A percentile compares a stretch with the other conserved stretches of the same genome.
These are phyloP conservation scores for Helicoverpa assulta DNA, from an alignment of 2,888 invertebrate species.

Conservation along the genomic window DNA sequence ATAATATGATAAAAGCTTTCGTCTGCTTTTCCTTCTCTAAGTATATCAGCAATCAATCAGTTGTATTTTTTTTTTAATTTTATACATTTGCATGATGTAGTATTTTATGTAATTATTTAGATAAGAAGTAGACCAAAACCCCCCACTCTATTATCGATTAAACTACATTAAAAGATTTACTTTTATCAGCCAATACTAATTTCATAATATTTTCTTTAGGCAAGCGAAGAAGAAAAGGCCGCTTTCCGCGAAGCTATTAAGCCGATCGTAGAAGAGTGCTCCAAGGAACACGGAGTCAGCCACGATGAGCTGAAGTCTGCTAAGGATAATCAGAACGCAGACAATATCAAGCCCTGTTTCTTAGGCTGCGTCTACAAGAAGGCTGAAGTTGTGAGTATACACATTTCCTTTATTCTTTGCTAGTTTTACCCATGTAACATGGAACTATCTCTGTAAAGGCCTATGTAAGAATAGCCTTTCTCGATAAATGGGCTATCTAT, in stretches of 20 bases:
- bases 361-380: slow-evolving; percentile 55
- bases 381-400: slow-evolving; percentile 56
- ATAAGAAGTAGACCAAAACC: too few species aligned
- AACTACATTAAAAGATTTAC: too few species aligned
- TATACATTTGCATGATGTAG: too few species aligned
- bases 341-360: slow-evolving; percentile 58
- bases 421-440: neutral
- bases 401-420: neutral
- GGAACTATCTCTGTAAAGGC: too few species aligned
- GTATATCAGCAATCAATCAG: too few species aligned
- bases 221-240: slow-evolving; percentile 44
- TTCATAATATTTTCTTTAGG: slow-evolving; percentile 11
- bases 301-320: slow-evolving; percentile 45
- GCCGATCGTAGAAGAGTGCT: slow-evolving; percentile 51
- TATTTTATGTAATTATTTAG: too few species aligned
- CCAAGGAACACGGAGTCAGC: slow-evolving; percentile 47
- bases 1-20: too few species aligned
- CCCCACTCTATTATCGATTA: too few species aligned
- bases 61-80: too few species aligned
- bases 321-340: slow-evolving; percentile 38
- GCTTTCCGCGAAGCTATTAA: slow-evolving; percentile 37
- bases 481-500: too few species aligned
- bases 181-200: neutral
- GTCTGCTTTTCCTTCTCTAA: too few species aligned
- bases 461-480: too few species aligned